Base-by-base conservation (phyloP, 2,113 vertebrate species). In the Garra rufa region DNA sequence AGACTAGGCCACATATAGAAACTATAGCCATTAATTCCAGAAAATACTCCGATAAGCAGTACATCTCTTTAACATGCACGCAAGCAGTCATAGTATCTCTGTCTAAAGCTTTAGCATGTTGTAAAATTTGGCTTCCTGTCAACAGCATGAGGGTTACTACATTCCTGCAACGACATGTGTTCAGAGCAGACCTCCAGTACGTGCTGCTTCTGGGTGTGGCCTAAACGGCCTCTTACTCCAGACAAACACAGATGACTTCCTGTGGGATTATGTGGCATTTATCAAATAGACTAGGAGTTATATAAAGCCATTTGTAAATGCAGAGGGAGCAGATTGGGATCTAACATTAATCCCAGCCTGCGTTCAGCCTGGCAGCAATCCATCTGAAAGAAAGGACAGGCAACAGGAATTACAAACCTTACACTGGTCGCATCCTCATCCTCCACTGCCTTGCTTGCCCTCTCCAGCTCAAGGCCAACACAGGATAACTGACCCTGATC, bases 301-400 rank as follows among this genome's bases (percentile, higher is more conserved):
- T 83, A 80, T 91, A 93, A 92, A 71, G 48, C 86, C 91, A 92
- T 91, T 92, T 89, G 80, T 88, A 89, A 91, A 88, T 88, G 81
- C 85, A 92, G 79, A 88, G 73, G 71, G 86, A 90, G 76, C 90
- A 91, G 89, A 92, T 92, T 86, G 88, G 88, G 76, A 88, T 91
- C 52, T 88, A 75, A 83, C 85, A 71, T 57, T 93, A 91, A 93
- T 93, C 91, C 90, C 50, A 26, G 71, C 76, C 67, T 59, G 70
- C 71, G 55, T 74, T 28, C 44, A 9, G 76, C 41, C 63, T 63
- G 81, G 52, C 43, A 69, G 34, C 70, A 67, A 79, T 77, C 77
- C 59, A 55, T 34, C 78, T 67, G 17, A 34, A 71, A 34, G 43
- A 67, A 63, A 84, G 34, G 28, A 41, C 83, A 87, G 44, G 78